Percentiles rank a stretch among this genome's conserved stretches.
Evolutionary conservation across 1,140 invertebrate species (phyloP).

Genomic region (Hesperophylax magnus): DNA sequence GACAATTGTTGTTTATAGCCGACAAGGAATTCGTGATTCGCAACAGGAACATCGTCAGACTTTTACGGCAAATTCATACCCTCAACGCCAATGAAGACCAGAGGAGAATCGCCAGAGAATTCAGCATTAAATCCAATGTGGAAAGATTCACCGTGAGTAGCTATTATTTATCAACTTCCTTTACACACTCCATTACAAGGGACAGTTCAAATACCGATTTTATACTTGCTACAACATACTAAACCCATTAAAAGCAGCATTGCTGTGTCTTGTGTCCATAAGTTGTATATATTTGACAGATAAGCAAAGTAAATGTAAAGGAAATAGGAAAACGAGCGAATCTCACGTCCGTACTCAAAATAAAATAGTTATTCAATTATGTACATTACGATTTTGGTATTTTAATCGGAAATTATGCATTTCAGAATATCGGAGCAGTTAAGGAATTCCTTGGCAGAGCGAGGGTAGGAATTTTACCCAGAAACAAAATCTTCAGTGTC

Average conservation of each 20-base stretch:
- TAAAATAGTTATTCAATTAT: no score
- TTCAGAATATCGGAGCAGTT: constrained; percentile 67
- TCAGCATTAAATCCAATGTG: constrained; percentile 69
- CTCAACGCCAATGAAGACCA: constrained; percentile 66
- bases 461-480: constrained; percentile 67
- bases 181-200: not conserved
- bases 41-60: constrained; percentile 74
- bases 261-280: no score
- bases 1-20: constrained; percentile 54
- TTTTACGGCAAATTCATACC: constrained; percentile 74
- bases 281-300: no score
- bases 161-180: not conserved
- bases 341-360: no score
- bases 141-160: constrained; percentile 63
- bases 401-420: not conserved
- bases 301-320: no score
- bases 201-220: no score
- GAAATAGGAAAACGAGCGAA: no score
- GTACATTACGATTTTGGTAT: no score
- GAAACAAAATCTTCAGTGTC: constrained; percentile 70
- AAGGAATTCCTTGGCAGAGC: constrained; percentile 71
- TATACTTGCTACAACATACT: not conserved
- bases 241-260: not conserved
- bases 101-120: constrained; percentile 70
- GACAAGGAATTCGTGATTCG: constrained; percentile 69